Conservation (phyloP, 1,140 invertebrate genomes). For the Conus ventricosus region DNA sequence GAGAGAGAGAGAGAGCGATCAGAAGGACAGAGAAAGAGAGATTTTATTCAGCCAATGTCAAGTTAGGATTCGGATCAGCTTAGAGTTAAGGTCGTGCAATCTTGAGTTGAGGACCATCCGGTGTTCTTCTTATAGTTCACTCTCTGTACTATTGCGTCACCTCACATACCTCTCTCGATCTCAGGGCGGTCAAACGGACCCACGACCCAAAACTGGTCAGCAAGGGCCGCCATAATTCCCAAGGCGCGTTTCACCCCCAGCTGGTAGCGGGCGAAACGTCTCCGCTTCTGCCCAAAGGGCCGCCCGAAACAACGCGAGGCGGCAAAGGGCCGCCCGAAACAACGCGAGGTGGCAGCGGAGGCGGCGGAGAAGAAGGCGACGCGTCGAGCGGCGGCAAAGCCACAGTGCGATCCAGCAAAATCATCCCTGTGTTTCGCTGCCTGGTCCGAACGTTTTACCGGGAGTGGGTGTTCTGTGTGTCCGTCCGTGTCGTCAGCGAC, state of each 20-base stretch:
- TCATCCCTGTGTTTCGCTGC: neutral
- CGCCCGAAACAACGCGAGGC: neutral
- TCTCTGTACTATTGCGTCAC: too few relatives aligned
- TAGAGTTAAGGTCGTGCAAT: too few relatives aligned
- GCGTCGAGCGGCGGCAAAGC: neutral
- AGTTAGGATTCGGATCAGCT: too few relatives aligned
- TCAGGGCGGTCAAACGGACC: too few relatives aligned
- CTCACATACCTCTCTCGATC: too few relatives aligned
- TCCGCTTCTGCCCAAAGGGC: neutral
- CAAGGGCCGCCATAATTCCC: too few relatives aligned
- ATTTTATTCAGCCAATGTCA: too few relatives aligned
- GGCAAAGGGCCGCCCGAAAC: neutral
- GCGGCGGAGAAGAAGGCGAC: neutral
- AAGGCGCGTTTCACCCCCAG: neutral
- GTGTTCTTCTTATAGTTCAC: too few relatives aligned
- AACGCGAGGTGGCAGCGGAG: neutral
- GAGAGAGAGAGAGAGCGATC: too few relatives aligned
- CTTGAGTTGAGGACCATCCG: too few relatives aligned
- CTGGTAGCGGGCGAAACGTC: neutral
- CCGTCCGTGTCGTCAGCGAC: constrained; percentile 32
- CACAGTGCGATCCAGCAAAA: neutral
- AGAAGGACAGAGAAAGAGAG: too few relatives aligned
- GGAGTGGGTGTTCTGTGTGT: constrained; percentile 16
- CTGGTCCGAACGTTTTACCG: constrained; percentile 8
- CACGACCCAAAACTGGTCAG: too few relatives aligned